Percentiles rank a stretch among this genome's conserved stretches.
These are phyloP conservation scores for Sternotherus odoratus DNA, from an alignment of 2,797 vertebrate species.

Conservation along the genomic window DNA sequence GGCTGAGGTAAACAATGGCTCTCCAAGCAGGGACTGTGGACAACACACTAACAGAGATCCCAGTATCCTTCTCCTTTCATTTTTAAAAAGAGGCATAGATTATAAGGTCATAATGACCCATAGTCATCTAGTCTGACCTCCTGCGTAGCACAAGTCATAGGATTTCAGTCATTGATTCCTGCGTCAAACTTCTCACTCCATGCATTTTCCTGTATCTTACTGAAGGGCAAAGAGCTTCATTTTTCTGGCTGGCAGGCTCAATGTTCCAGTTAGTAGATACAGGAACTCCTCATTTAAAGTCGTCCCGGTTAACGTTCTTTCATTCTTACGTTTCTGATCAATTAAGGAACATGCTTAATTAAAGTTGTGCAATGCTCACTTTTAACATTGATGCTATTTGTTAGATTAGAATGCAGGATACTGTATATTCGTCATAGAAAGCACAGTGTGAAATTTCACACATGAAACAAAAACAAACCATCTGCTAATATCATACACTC, in stretches of 20 bases:
- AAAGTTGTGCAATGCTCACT: too few species aligned
- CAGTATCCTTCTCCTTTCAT: neutral
- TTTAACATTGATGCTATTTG: neutral
- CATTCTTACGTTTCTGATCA: too few species aligned
- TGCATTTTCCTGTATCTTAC: neutral
- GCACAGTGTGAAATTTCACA: neutral
- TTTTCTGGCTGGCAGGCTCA: neutral
- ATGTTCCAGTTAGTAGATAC: neutral
- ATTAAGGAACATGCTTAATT: too few species aligned
- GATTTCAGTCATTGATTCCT: neutral
- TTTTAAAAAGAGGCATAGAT: neutral
- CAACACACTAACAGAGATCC: neutral
- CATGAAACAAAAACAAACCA: neutral
- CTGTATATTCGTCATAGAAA: slow-evolving; percentile 8
- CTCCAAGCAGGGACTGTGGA: neutral
- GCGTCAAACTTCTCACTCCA: neutral
- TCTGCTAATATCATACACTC: neutral
- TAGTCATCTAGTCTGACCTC: neutral
- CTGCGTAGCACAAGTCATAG: neutral
- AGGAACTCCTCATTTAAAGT: too few species aligned
- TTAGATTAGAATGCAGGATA: neutral
- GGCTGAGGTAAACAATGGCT: neutral
- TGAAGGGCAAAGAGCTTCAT: neutral
- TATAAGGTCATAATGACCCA: neutral
- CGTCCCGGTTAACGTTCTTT: too few species aligned